Base-by-base conservation (phyloP, 2,797 vertebrate species). In the Argyrosomus regius region DNA sequence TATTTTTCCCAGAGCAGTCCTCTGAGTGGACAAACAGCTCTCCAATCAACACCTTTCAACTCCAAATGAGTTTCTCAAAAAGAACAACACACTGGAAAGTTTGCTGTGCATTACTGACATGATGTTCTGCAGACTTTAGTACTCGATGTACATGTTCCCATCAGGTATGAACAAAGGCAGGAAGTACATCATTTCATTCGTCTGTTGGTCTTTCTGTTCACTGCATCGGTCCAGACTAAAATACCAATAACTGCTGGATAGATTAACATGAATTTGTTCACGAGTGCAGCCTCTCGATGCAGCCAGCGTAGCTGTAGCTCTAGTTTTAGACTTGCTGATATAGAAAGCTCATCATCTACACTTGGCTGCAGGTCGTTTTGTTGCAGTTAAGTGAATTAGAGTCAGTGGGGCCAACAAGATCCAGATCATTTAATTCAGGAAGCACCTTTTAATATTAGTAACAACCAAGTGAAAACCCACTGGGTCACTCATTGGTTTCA, bases 21-120 rank as follows among this genome's bases (percentile, higher is more conserved):
- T 62, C 3, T 43, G 64, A 49, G 31, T 58, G 49, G 35, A 63
- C 72, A 52, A 39, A 53, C 31, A 57, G 20, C 41, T 48, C 39
- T 22, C 26, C 57, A 57, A 52, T 78, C 71, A 78, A 59, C 76
- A 82, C 62, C 53, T 79, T 56, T 83, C 74, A 77, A 18, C 59
- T 52, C 20, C 9, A n/a, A 48, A 65, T n/a, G 0, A 5, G 22
- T 39, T 58, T 61, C 61, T 28, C 17, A 18, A 24, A 46, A 8
- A 50, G 28, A 57, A 8, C 39, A 56, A 53, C 64, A 71, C 43
- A 6, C 43, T 28, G 49, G 20, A 28, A 64, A 31, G 46, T 61
- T 58, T 50, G n/a, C 9, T 49, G 28, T 39, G 50, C 28, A 11
- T 70, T 20, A 13, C 22, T 11, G 65, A 52, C 39, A 8, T 18